These are phyloP conservation scores for Labroides dimidiatus DNA, from an alignment of 2,797 vertebrate genomes.

Conservation along the genomic window DNA sequence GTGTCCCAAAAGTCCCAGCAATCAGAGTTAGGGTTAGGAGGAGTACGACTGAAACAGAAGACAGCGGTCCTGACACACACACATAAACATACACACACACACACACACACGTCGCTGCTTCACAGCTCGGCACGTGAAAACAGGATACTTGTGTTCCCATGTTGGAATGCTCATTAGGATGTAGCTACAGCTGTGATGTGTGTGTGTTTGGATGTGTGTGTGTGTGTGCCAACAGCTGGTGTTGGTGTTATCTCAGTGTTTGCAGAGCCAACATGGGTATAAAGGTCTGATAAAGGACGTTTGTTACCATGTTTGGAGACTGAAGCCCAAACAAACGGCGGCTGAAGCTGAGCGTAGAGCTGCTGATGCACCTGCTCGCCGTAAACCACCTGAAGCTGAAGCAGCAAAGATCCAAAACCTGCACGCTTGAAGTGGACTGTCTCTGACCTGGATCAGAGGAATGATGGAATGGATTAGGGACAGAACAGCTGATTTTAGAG, in stretches of 20 bases:
- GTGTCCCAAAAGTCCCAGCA: background rate
- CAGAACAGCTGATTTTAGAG: background rate
- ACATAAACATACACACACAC: too few relatives aligned
- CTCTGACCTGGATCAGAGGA: too few relatives aligned
- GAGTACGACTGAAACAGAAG: background rate
- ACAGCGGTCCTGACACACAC: constrained; percentile 9
- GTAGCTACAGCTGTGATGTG: constrained; percentile 70
- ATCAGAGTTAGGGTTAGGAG: too few relatives aligned
- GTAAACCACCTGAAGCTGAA: too few relatives aligned
- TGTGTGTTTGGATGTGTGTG: constrained; percentile 39
- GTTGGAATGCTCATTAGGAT: constrained; percentile 73
- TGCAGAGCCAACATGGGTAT: constrained; percentile 57
- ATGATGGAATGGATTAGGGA: background rate
- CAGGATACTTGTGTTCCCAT: constrained; percentile 76
- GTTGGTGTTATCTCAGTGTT: constrained; percentile 62
- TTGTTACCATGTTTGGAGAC: background rate
- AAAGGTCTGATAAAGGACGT: constrained; percentile 54
- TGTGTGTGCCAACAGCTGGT: constrained; percentile 44
- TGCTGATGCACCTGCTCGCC: background rate
- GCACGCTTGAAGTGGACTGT: too few relatives aligned
- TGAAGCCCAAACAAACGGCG: background rate
- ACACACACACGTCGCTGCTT: too few relatives aligned
- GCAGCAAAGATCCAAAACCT: too few relatives aligned
- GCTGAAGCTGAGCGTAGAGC: background rate
- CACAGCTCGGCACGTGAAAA: constrained; percentile 53